Conservation (phyloP, 2,797 vertebrate genomes). For the Acipenser ruthenus region DNA sequence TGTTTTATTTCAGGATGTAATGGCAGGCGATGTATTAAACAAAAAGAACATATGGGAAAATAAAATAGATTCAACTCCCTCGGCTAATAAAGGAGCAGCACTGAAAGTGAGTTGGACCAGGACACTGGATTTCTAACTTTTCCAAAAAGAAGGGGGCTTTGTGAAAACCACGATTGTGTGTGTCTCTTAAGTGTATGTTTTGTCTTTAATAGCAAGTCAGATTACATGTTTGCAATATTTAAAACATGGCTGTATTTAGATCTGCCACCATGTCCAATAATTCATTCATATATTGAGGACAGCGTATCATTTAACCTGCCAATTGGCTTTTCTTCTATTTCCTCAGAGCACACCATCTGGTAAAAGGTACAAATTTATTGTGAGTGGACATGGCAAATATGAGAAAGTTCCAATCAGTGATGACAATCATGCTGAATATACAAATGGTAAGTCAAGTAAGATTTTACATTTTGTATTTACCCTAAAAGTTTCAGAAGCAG, state of each 20-base stretch:
- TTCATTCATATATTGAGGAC: neutral
- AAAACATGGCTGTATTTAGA: neutral
- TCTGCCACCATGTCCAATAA: neutral
- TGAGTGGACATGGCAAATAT: conserved; percentile 88
- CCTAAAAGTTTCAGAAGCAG: too few species aligned
- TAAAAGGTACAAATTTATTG: conserved; percentile 83
- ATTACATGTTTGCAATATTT: neutral
- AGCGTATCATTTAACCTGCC: neutral
- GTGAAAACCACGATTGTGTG: too few species aligned
- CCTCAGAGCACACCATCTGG: conserved; percentile 55
- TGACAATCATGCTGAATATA: conserved; percentile 31
- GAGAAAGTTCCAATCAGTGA: conserved; percentile 75
- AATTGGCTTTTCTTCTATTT: conserved; percentile 1
- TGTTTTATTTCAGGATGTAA: conserved; percentile 66
- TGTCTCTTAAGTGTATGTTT: too few species aligned
- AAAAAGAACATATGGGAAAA: conserved; percentile 91
- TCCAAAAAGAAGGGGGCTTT: too few species aligned
- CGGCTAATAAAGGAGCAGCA: conserved; percentile 16
- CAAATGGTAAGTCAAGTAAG: conserved; percentile 45
- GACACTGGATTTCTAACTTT: too few species aligned
- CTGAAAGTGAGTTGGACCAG: conserved; percentile 29
- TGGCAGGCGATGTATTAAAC: conserved; percentile 81
- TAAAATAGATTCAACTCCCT: conserved; percentile 49
- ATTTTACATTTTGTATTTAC: neutral
- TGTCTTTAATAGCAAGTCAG: neutral